Base-by-base conservation (phyloP, 2,888 invertebrate genomes). In the Chrysomela aeneicollis region DNA sequence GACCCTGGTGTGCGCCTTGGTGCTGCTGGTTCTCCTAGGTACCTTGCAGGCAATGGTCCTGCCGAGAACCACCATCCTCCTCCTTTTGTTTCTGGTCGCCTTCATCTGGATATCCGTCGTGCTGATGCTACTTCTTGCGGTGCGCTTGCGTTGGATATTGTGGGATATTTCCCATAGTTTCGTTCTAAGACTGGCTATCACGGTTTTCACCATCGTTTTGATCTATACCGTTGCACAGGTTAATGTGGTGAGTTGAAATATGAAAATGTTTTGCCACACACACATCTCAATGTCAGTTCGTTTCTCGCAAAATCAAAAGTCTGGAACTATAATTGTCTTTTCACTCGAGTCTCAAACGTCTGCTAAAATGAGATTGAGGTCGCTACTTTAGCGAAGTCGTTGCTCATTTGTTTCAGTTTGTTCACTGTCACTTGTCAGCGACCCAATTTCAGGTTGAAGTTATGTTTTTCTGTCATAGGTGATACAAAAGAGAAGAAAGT, bases 71-170 rank as follows among this genome's bases (percentile, higher is more conserved):
- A 87, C 93, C 50, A 92, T 96, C 70, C 86, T 96, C 17, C 84
- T 95, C 62, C 86, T 95, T 59, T 85, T 95, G 69, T 95, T 95
- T 82, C 87, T 96, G 52, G 92, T 94, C 17, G 92, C 94, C 4
- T 96, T 96, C 82, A 90, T 94, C 8, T 95, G 95, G 94, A 92
- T 95, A 35, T 90, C 94, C 1, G 91, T 94, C 30, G 90, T 95
- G 30, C 85, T 96, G 50, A 94, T 95, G 84, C 82, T 95, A 37
- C 86, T 95, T 1, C 84, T 96, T 58, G 95, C 94, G 5, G 93
- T 93, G 0, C 86, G 94, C 63, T 84, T 95, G 53, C 86, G 92
- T 78, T 92, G 94, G 84, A 92, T 95, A 69, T 86, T 90, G 10
- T 95, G 94, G 88, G 95, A 95, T 79, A 89, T 95, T 53, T 91